Evolutionary conservation across 2,888 invertebrate genomes (phyloP), one percentile per base, ranked within the genome.

Genomic region (Drosophila ustulata): DNA sequence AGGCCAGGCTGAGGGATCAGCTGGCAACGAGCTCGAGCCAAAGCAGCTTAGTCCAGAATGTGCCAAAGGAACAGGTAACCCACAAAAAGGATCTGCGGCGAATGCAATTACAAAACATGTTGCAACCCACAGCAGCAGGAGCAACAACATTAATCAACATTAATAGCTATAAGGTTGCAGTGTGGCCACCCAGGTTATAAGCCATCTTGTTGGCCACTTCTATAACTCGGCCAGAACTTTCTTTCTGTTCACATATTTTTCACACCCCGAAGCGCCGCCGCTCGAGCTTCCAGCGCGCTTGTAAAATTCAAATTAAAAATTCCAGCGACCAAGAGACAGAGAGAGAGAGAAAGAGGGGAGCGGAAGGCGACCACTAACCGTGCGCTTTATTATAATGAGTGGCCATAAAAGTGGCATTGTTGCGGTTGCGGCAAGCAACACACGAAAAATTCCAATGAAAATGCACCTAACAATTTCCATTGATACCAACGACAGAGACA

Each of bases 321-420:
- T 75, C 71, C 80, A 73, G 25, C 28, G 41, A 26, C 3, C 47
- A 45, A 23, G 5, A 23, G 50, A 25, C 13, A 13, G 11, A 5
- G 11, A 4, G 34, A n/a, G 34, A 3, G 32, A 49, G 3, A 9
- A 9, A 11, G 46, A 28, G 39, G 30, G 23, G 37, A 49, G 34
- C 43, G 25, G 49, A 18, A 43, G 75, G 73, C 72, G 87, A 78
- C 88, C 85, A 86, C 86, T 86, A 82, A 85, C 88, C 82, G 90
- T 83, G 82, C 83, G 83, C 80, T 90, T 90, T 85, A 90, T 83
- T 87, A 86, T 89, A 90, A 90, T 90, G 90, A 89, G 84, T 78
- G 87, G 78, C 75, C 90, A 88, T 90, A 89, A 89, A 90, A 67
- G 81, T 83, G 86, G 71, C 77, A 72, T 78, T 74, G 78, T 88